A percentile compares a stretch with the other conserved stretches of the same genome.
These are phyloP conservation scores for Thaumetopoea pityocampa DNA, from an alignment of 1,140 invertebrate genomes.

Conservation along the genomic window DNA sequence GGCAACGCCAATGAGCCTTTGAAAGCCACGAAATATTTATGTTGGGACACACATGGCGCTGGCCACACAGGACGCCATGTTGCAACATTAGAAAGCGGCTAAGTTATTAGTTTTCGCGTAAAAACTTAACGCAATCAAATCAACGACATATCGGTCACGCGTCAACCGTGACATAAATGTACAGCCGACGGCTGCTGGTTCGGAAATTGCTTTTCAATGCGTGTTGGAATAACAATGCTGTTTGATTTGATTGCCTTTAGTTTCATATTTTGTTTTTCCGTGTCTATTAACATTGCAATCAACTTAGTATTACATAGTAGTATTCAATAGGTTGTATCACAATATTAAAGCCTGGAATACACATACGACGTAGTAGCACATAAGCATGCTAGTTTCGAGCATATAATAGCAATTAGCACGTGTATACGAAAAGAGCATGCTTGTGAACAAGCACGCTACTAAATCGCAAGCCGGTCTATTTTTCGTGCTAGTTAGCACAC, in stretches of 20 bases:
- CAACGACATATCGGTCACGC: slow-evolving; percentile 45
- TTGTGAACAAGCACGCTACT: too few relatives aligned
- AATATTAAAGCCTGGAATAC: too few relatives aligned
- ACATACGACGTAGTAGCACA: too few relatives aligned
- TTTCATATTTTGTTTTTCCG: background rate
- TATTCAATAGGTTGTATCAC: too few relatives aligned
- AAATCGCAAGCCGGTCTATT: too few relatives aligned
- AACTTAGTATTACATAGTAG: background rate
- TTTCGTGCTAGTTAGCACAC: too few relatives aligned
- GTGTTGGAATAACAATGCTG: slow-evolving; percentile 11
- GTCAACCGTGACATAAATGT: slow-evolving; percentile 57
- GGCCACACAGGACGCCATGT: slow-evolving; percentile 63
- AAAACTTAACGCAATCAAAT: slow-evolving; percentile 49
- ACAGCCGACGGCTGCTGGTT: slow-evolving; percentile 23
- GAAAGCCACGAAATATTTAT: slow-evolving; percentile 63
- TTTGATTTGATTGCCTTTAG: background rate
- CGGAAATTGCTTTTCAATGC: slow-evolving; percentile 41
- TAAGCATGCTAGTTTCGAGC: too few relatives aligned
- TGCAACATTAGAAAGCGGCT: slow-evolving; percentile 48
- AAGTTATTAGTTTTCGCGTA: slow-evolving; percentile 36
- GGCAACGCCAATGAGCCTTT: slow-evolving; percentile 59
- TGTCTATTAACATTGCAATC: background rate
- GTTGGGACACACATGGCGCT: slow-evolving; percentile 45
- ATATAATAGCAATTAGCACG: too few relatives aligned
- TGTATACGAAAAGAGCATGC: too few relatives aligned